Evolutionary conservation across 2,113 vertebrate species (phyloP).

Genomic region (Neolamprologus kungweensis): DNA sequence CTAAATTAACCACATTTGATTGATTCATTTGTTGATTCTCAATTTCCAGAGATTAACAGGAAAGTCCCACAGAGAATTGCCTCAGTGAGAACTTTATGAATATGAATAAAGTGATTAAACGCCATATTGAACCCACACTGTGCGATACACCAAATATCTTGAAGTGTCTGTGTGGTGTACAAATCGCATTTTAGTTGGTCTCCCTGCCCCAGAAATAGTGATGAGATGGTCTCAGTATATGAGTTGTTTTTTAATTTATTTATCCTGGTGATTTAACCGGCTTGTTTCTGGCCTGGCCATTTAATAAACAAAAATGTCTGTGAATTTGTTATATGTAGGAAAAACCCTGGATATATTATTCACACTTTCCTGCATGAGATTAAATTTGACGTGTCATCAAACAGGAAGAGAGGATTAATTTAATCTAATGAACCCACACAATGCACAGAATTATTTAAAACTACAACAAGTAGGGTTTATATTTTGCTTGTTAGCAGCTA

Average conservation of each 20-base stretch:
- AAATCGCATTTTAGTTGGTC: background rate
- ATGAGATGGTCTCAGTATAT: background rate
- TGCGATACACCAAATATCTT: background rate
- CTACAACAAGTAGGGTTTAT: background rate
- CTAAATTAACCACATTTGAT: background rate
- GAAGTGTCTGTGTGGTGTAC: background rate
- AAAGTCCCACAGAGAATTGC: background rate
- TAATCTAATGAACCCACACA: background rate
- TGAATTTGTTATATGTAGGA: background rate
- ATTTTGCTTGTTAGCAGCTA: background rate
- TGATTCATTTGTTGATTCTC: background rate
- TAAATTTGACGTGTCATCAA: background rate
- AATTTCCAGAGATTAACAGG: background rate
- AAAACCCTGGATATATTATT: background rate
- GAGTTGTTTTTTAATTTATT: background rate
- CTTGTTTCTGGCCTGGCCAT: background rate
- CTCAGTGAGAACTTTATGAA: background rate
- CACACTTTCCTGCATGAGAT: background rate
- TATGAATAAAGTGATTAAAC: background rate
- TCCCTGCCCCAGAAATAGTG: background rate
- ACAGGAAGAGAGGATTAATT: background rate
- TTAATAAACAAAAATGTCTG: background rate
- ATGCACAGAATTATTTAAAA: background rate
- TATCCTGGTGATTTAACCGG: background rate
- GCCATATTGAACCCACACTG: background rate